Percentiles rank a stretch among this genome's conserved stretches.
Conservation (phyloP, 2,888 invertebrate species). For the Orthonevra nobilis region DNA sequence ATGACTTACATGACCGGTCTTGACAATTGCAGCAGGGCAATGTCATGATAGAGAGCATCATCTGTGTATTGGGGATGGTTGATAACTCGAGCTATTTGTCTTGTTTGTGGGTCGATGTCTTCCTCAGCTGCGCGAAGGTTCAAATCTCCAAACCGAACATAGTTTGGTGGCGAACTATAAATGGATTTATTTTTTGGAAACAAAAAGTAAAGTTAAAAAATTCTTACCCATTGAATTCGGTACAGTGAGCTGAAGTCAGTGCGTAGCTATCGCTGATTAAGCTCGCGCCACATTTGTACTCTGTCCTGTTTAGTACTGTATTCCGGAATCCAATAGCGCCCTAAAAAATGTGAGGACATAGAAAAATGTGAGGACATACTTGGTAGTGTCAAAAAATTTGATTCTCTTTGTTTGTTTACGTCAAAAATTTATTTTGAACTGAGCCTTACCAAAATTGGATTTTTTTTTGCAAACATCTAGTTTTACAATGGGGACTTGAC, state of each 20-base stretch:
- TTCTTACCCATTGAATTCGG: conserved; percentile 74
- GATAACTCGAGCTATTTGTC: conserved; percentile 72
- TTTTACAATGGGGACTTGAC: no score
- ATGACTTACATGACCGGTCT: conserved; percentile 74
- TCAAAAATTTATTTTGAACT: no score
- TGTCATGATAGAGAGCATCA: conserved; percentile 75
- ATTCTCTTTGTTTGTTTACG: no score
- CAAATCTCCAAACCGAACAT: conserved; percentile 77
- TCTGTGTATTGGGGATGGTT: conserved; percentile 74
- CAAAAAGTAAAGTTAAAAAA: no score
- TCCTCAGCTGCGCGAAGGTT: conserved; percentile 74
- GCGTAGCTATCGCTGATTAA: conserved; percentile 77
- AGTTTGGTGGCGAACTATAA: conserved; percentile 73
- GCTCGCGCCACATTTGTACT: conserved; percentile 79
- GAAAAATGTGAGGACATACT: no score
- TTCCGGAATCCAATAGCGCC: conserved; percentile 75
- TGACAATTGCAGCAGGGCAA: conserved; percentile 74
- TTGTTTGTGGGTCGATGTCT: conserved; percentile 73
- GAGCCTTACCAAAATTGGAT: no score
- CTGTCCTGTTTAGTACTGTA: conserved; percentile 70
- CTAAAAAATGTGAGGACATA: conserved; percentile 46
- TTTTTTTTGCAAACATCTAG: no score
- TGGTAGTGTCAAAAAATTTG: no score
- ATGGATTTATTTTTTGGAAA: no score
- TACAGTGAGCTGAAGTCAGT: conserved; percentile 78